Evolutionary conservation across 2,888 invertebrate genomes (phyloP), one percentile per base, ranked within the genome.

Genomic region (Yponomeuta plumbellus): DNA sequence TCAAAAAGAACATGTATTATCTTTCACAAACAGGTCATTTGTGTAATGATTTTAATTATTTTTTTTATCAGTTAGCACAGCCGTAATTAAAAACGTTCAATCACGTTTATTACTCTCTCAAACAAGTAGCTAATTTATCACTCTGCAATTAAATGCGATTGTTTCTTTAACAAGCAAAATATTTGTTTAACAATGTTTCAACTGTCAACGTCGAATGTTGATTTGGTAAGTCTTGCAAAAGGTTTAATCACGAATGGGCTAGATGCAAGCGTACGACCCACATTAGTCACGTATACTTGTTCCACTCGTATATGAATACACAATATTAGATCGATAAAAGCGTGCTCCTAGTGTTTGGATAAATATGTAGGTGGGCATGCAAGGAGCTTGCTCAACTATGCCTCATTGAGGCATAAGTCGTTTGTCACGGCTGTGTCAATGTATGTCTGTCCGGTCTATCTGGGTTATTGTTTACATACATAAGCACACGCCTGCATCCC

Each of bases 311-410:
- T 58, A 11, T 21, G 58, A 58, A 20, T n/a, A 76, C 76, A 72
- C 69, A 67, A 72, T 67, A 72, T 69, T 74, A 79, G 79, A 77
- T 80, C 78, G 72, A 73, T 74, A 71, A 68, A 66, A 67, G 11
- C 59, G 26, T 62, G 39, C 62, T 20, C 11, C n/a, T 59, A 21
- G 20, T 62, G n/a, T 62, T 62, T 62, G 62, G 34, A 39, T 62
- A n/a, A 62, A 62, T 39, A 62, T 61, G 61, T 23, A 61, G 61
- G 61, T 61, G 22, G 61, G 23, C 61, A 17, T 57, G 34, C 34
- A 57, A 57, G 57, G 20, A 11, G 20, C 57, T 57, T 57, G 21
- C 8, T 21, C 21, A 21, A 57, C 11, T 57, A 3, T 21, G 4
- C n/a, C 10, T 0, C 20, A 57, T 57, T 57, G 57, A 57, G n/a